Conservation (phyloP, 2,888 invertebrate species). For the Acleris laterana region DNA sequence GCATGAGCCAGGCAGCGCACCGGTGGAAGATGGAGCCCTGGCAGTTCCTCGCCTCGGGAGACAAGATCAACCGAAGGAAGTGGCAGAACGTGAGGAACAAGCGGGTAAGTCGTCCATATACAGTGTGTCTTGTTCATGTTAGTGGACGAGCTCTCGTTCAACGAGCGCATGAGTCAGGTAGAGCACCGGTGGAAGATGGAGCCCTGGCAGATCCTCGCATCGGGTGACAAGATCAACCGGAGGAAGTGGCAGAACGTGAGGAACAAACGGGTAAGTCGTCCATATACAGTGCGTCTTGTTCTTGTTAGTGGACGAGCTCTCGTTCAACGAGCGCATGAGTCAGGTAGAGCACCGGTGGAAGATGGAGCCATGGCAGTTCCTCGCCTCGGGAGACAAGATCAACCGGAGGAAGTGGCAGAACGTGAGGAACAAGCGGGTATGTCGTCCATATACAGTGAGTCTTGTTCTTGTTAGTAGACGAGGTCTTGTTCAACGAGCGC, state of each 20-base stretch:
- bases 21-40: conserved; percentile 69
- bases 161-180: conserved; percentile 57
- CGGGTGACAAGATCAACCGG: conserved; percentile 68
- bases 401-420: conserved; percentile 74
- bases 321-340: conserved; percentile 60
- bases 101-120: conserved; percentile 51
- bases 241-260: conserved; percentile 74
- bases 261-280: conserved; percentile 64
- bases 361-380: conserved; percentile 70
- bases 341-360: conserved; percentile 59
- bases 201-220: conserved; percentile 70
- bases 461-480: conserved; percentile 56
- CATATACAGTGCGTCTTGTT: no score
- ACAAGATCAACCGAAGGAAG: conserved; percentile 68
- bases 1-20: conserved; percentile 53
- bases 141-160: conserved; percentile 67
- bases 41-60: conserved; percentile 70
- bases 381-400: conserved; percentile 69
- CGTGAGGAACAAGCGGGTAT: conserved; percentile 69
- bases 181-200: conserved; percentile 64
- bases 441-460: conserved; percentile 1
- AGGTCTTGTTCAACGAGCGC: conserved; percentile 60
- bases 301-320: conserved; percentile 61
- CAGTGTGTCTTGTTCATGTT: neutral
- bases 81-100: conserved; percentile 75